Evolutionary conservation across 2,888 invertebrate species (phyloP).

Genomic region (Zhuqinia jingwanae): DNA sequence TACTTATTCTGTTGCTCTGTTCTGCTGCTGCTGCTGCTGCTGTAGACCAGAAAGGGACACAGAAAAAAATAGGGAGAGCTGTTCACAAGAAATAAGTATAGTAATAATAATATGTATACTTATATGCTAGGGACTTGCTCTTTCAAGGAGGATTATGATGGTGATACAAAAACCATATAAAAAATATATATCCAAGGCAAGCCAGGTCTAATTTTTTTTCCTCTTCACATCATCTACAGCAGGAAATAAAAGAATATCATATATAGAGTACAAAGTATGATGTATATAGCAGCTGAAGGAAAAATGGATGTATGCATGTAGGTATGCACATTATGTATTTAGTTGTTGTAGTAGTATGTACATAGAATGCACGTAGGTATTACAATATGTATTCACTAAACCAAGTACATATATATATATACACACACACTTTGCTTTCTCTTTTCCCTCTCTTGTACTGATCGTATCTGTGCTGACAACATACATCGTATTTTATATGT

Average conservation of each 20-base stretch:
- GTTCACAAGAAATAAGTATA: no score
- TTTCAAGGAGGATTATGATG: constrained; percentile 39
- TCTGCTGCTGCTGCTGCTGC: background rate
- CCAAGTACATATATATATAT: constrained; percentile 19
- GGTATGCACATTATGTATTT: background rate
- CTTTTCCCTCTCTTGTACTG: constrained; percentile 11
- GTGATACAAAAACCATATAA: constrained; percentile 16
- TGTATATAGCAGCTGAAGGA: background rate
- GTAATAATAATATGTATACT: background rate
- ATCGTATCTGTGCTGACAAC: constrained; percentile 54
- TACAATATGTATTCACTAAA: no score
- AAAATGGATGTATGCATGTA: background rate
- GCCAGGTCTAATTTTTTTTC: constrained; percentile 3
- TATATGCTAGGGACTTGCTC: constrained; percentile 9
- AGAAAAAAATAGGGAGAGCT: background rate
- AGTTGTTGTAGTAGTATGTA: no score
- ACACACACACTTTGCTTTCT: background rate
- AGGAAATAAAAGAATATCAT: constrained; percentile 31
- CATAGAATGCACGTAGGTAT: background rate
- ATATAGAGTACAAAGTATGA: background rate
- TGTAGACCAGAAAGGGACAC: background rate
- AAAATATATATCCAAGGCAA: no score
- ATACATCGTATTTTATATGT: constrained; percentile 54
- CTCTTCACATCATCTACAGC: background rate
- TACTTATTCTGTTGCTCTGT: background rate